Base-by-base conservation (phyloP, 2,888 invertebrate species). In the Diloba caeruleocephala region DNA sequence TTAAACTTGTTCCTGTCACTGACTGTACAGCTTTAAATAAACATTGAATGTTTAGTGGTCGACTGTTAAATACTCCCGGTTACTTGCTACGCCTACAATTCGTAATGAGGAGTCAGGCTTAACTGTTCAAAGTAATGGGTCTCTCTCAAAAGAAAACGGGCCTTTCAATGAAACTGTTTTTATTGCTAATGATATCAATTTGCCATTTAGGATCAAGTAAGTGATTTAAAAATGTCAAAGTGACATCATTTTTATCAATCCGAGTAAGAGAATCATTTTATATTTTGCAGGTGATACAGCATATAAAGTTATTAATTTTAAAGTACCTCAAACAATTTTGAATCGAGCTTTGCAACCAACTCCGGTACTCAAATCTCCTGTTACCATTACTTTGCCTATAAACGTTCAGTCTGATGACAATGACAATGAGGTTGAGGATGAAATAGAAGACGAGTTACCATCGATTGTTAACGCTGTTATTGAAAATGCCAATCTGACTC, bases 1-100 rank as follows among this genome's bases (percentile, higher is more conserved):
- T 89, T 83, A 91, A 92, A 90, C 92, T 90, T 88, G 93, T 91
- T 91, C 85, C 83, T 81, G 66, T 80, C 85, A 82, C 73, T 85
- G 84, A 81, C 49, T 79, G 84, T 79, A 76, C 75, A 79, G 75
- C 77, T 62, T 83, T 80, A 88, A 88, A 84, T 85, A 84, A 84
- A 82, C 84, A 85, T 87, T 71, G 79, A 68, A 78, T 78, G 76
- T 82, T 78, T 81, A 81, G 82, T 81, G 78, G 82, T 76, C 78
- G 76, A 74, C 79, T 71, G 84, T 90, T 92, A 92, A 90, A 93
- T 91, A 91, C 87, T 81, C 84, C 78, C 69, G 76, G 82, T 79
- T 78, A 81, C 82, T 81, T 79, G 76, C 67, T 76, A 75, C 78
- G 81, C 76, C 72, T 80, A 85, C 89, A 86, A 87, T 85, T 83